Evolutionary conservation across 2,888 invertebrate species (phyloP).

Genomic region (Elysia crispata): DNA sequence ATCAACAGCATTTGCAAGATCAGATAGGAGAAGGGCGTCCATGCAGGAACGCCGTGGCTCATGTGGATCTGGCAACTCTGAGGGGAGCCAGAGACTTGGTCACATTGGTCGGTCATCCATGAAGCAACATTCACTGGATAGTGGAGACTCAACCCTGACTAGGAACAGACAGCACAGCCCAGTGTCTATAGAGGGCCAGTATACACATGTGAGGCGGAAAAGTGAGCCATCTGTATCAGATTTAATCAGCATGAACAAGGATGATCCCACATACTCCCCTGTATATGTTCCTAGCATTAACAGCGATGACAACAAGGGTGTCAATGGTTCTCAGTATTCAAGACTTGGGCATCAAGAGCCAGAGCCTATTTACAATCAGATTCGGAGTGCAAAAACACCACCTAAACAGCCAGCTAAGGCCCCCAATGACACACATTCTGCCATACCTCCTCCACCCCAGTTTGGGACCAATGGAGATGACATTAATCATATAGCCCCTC

Average conservation of each 20-base stretch:
- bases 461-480: slow-evolving; percentile 23
- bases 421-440: slow-evolving; percentile 18
- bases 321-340: slow-evolving; percentile 17
- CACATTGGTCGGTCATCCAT: slow-evolving; percentile 14
- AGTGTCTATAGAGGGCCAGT: slow-evolving; percentile 14
- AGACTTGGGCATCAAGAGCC: slow-evolving; percentile 26
- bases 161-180: slow-evolving; percentile 18
- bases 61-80: slow-evolving; percentile 34
- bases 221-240: slow-evolving; percentile 39
- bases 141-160: slow-evolving; percentile 2
- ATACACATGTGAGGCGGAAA: slow-evolving; percentile 40
- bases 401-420: slow-evolving; percentile 23
- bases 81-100: slow-evolving; percentile 15
- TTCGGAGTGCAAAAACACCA: slow-evolving; percentile 24
- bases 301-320: no score
- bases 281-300: slow-evolving; percentile 40
- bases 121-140: slow-evolving; percentile 48
- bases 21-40: slow-evolving; percentile 50
- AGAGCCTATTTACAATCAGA: slow-evolving; percentile 47
- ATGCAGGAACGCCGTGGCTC: slow-evolving; percentile 52
- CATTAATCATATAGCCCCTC: slow-evolving; percentile 23
- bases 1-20: slow-evolving; percentile 40
- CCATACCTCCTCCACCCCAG: slow-evolving; percentile 43
- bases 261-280: slow-evolving; percentile 38
- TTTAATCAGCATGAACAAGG: slow-evolving; percentile 2